These are phyloP conservation scores for Lamellibrachia luymesi DNA, from an alignment of 1,140 invertebrate species.

Conservation along the genomic window DNA sequence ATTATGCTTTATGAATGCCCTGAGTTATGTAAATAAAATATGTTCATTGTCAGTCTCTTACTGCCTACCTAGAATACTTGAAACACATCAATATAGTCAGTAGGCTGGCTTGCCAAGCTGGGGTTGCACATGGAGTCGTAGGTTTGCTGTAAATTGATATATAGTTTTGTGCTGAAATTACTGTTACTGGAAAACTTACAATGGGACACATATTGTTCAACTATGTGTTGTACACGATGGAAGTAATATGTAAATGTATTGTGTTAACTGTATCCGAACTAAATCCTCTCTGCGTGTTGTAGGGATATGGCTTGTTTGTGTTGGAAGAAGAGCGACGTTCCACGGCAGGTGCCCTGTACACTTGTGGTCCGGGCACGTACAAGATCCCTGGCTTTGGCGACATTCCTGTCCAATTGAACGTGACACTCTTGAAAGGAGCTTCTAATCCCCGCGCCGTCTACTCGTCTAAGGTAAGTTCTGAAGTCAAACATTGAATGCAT, in stretches of 20 bases:
- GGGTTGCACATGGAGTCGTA: background rate
- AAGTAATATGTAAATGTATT: background rate
- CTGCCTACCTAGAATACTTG: background rate
- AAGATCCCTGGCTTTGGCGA: constrained; percentile 87
- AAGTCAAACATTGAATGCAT: constrained; percentile 5
- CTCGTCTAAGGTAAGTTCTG: constrained; percentile 79
- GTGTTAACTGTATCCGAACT: background rate
- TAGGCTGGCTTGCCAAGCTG: background rate
- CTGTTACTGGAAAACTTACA: too few species aligned
- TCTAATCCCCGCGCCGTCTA: constrained; percentile 87
- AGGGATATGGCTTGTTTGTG: constrained; percentile 86
- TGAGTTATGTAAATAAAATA: too few species aligned
- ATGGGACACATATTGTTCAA: too few species aligned
- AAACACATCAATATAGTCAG: background rate
- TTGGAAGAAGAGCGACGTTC: constrained; percentile 87
- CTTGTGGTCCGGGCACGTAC: constrained; percentile 86
- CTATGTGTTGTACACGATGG: background rate
- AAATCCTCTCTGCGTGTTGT: background rate
- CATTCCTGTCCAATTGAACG: constrained; percentile 89
- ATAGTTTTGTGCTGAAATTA: background rate
- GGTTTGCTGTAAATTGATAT: background rate
- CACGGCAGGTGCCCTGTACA: constrained; percentile 76
- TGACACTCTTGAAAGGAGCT: constrained; percentile 82
- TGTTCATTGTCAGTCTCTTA: background rate
- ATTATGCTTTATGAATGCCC: too few species aligned